Conservation (phyloP, 2,113 vertebrate genomes). For the Delphinapterus leucas region DNA sequence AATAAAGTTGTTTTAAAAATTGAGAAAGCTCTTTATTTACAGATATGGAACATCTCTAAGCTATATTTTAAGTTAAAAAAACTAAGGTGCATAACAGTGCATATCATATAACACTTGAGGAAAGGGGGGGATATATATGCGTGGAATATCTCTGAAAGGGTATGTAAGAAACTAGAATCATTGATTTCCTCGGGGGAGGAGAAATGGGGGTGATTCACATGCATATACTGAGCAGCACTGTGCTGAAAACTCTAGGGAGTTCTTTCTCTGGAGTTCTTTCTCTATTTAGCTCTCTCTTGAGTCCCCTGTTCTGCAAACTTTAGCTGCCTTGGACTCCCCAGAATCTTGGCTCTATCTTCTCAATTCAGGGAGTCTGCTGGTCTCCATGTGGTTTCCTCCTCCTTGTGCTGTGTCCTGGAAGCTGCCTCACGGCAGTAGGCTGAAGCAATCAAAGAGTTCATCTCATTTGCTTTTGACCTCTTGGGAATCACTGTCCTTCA, state of each 20-base stretch:
- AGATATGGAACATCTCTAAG: not conserved
- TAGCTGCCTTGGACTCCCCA: not conserved
- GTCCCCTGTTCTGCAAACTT: not conserved
- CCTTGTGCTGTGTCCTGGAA: not conserved
- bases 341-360: not conserved
- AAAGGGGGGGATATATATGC: not conserved
- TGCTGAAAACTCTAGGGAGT: not conserved
- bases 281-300: not conserved
- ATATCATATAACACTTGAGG: not conserved
- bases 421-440: not conserved
- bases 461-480: not conserved
- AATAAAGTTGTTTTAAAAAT: not conserved
- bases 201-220: not conserved
- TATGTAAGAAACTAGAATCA: not conserved
- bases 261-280: not conserved
- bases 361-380: not conserved
- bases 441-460: not conserved
- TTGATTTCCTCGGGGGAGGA: not conserved
- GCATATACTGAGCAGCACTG: not conserved
- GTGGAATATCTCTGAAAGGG: not conserved
- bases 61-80: not conserved
- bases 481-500: not conserved
- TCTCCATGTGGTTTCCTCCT: not conserved
- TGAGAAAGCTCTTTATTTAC: not conserved
- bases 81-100: not conserved